A percentile compares a stretch with the other conserved stretches of the same genome.
These are phyloP conservation scores for Heliornis fulica DNA, from an alignment of 2,113 vertebrate genomes.

Conservation along the genomic window DNA sequence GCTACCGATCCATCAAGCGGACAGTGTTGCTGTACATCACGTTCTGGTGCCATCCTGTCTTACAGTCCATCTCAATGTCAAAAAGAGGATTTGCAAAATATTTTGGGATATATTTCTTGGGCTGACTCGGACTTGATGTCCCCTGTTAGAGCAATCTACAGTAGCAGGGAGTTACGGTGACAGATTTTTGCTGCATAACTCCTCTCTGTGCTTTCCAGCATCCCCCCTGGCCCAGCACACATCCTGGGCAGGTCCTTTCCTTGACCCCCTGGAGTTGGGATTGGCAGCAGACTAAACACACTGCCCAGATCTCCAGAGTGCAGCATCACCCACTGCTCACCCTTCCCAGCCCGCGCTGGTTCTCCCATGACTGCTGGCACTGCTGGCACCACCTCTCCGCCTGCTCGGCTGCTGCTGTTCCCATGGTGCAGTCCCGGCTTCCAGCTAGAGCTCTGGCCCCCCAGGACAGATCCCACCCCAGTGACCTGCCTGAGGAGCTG, in stretches of 20 bases:
- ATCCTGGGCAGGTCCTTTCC: not conserved
- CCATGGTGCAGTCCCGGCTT: accelerated
- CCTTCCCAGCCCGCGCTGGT: accelerated
- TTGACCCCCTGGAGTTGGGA: not conserved
- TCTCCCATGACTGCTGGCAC: accelerated
- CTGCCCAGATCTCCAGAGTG: accelerated
- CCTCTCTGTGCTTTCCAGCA: not conserved
- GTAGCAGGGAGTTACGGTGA: not conserved
- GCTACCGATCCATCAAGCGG: not conserved
- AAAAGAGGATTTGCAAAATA: conserved; percentile 12
- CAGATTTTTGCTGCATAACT: not conserved
- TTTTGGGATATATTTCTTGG: conserved; percentile 8
- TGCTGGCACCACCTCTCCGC: too few relatives aligned
- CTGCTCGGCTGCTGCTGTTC: not conserved
- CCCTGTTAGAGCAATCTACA: not conserved
- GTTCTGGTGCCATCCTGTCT: not conserved
- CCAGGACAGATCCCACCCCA: too few relatives aligned
- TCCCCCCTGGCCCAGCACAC: not conserved
- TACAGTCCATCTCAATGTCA: conserved; percentile 20
- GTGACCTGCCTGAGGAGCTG: accelerated
- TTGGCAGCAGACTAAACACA: not conserved
- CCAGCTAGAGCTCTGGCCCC: not conserved
- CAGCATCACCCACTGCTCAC: not conserved
- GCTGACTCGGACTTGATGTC: not conserved
- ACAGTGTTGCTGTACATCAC: not conserved